phyloP scores from a whole-genome alignment of 2,113 vertebrate species.

The Arizona elegans region DNA sequence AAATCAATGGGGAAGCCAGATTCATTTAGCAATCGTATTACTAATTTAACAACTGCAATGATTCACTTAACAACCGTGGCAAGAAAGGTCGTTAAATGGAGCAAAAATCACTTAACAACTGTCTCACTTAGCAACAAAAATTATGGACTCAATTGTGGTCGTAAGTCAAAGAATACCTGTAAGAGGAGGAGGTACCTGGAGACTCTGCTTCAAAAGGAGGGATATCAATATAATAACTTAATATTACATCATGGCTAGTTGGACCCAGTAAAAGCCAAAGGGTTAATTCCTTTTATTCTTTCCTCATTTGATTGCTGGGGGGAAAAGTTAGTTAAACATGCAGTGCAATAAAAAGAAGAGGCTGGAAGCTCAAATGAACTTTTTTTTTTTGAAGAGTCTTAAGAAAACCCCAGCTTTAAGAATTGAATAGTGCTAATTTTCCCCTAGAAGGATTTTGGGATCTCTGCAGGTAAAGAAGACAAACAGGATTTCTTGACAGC shows the following conservation, averaged over 20 bases:
- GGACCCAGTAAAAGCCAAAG: background rate
- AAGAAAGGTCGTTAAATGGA: too few species aligned
- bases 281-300: background rate
- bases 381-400: background rate
- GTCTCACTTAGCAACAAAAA: too few species aligned
- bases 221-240: background rate
- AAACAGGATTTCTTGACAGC: background rate
- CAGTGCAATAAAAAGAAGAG: background rate
- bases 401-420: background rate
- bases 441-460: background rate
- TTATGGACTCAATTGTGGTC: too few species aligned
- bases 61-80: too few species aligned
- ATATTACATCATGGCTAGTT: background rate
- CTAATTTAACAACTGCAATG: too few species aligned
- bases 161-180: too few species aligned
- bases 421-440: background rate
- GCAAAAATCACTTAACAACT: too few species aligned
- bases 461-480: background rate
- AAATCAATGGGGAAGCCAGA: too few species aligned
- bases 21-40: too few species aligned
- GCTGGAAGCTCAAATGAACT: background rate
- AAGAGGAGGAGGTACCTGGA: background rate
- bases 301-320: background rate
- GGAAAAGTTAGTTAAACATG: background rate
- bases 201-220: background rate